Evolutionary conservation across 2,888 invertebrate genomes (phyloP).

Genomic region (Acrobasis consociella): DNA sequence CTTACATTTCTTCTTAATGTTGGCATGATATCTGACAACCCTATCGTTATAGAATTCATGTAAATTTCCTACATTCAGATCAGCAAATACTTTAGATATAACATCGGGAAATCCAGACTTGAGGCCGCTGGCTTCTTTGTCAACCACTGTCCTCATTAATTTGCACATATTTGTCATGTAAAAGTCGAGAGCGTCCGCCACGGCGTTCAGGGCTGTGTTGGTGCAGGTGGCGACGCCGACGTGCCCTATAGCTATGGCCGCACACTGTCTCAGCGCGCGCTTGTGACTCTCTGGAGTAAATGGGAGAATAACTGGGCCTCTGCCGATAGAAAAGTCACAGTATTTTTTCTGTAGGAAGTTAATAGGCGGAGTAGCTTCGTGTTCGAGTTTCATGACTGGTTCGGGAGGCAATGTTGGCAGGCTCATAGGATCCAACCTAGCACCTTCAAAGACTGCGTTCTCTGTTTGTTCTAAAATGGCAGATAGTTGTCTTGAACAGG

Average conservation of each 20-base stretch:
- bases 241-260: conserved; percentile 72
- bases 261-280: conserved; percentile 69
- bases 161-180: conserved; percentile 75
- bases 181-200: conserved; percentile 67
- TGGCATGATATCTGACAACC: conserved; percentile 66
- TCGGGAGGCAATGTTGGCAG: conserved; percentile 63
- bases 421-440: conserved; percentile 57
- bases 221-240: conserved; percentile 67
- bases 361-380: conserved; percentile 60
- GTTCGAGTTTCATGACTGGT: conserved; percentile 60
- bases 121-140: conserved; percentile 67
- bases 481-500: conserved; percentile 60
- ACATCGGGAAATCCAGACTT: conserved; percentile 73
- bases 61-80: conserved; percentile 69
- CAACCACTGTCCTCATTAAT: conserved; percentile 64
- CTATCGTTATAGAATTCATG: conserved; percentile 72
- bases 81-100: conserved; percentile 73
- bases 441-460: conserved; percentile 61
- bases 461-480: conserved; percentile 67
- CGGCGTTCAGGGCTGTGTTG: conserved; percentile 62
- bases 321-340: conserved; percentile 73
- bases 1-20: conserved; percentile 61
- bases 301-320: conserved; percentile 65
- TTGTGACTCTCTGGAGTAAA: conserved; percentile 76
- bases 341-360: conserved; percentile 70